phyloP scores from a whole-genome alignment of 2,113 vertebrate genomes.

The Dicaeum eximium region DNA sequence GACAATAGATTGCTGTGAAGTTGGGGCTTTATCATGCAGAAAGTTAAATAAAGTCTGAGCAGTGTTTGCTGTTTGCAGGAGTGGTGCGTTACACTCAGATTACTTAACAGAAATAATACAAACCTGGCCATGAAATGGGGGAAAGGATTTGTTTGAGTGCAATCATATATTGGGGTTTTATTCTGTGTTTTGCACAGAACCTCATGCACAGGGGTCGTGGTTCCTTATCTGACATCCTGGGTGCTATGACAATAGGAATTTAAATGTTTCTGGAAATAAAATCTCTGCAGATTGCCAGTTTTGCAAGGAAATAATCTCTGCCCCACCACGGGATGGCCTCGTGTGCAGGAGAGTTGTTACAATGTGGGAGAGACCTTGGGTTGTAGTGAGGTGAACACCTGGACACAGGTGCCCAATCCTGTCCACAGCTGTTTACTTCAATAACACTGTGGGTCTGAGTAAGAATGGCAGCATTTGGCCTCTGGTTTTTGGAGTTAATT shows the following conservation, averaged over 20 bases:
- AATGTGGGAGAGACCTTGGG: background rate
- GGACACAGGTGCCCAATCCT: background rate
- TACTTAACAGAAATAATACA: background rate
- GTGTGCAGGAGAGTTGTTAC: background rate
- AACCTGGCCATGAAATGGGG: background rate
- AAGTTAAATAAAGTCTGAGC: constrained; percentile 19
- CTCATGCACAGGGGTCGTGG: background rate
- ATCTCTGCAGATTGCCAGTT: background rate
- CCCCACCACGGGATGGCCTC: background rate
- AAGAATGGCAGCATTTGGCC: background rate
- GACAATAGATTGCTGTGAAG: background rate
- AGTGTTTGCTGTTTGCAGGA: constrained; percentile 47
- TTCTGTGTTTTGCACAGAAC: background rate
- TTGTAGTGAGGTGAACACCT: background rate
- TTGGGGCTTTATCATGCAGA: constrained; percentile 2
- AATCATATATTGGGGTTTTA: background rate
- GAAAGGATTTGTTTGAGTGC: background rate
- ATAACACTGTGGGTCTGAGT: background rate
- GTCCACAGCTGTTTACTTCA: background rate
- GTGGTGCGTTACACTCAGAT: background rate
- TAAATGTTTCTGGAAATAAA: background rate
- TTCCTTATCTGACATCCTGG: background rate
- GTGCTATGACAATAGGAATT: background rate
- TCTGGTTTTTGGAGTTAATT: background rate
- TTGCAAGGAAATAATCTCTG: background rate